Conservation (phyloP, 2,888 invertebrate genomes). For the Branchinecta sandiegonensis region DNA sequence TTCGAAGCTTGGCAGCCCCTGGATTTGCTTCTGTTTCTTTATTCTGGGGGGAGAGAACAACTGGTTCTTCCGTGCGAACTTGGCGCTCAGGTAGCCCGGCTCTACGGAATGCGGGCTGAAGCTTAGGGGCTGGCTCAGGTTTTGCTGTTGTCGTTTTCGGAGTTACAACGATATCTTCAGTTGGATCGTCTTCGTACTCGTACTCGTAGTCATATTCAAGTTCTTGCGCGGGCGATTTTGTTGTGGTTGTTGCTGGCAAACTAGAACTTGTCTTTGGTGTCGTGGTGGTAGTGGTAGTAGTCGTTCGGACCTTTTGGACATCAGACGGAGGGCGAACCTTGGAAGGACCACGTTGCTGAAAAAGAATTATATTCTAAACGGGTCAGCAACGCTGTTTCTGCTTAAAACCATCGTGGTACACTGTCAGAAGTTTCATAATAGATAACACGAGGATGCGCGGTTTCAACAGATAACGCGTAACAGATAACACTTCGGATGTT, state of each 20-base stretch:
- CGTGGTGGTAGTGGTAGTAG: not conserved
- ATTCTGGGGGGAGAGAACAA: not conserved
- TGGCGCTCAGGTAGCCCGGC: conserved; percentile 6
- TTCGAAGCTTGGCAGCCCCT: conserved; percentile 3
- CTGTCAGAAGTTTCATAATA: too few species aligned
- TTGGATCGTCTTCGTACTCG: not conserved
- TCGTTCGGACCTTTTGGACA: not conserved
- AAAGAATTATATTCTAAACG: too few species aligned
- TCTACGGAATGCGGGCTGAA: conserved; percentile 4
- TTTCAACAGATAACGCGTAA: too few species aligned
- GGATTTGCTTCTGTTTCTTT: not conserved
- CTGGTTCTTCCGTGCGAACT: conserved; percentile 9
- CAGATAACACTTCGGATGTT: too few species aligned
- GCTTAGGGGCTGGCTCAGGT: not conserved
- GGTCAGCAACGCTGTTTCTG: too few species aligned
- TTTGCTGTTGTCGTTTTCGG: not conserved
- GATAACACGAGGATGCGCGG: too few species aligned
- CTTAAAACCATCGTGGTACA: too few species aligned
- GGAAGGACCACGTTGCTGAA: not conserved
- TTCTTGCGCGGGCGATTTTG: not conserved
- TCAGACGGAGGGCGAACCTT: not conserved
- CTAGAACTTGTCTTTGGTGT: not conserved
- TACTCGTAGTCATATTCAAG: conserved; percentile 2
- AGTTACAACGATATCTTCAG: not conserved
- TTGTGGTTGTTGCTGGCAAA: not conserved